phyloP scores from a whole-genome alignment of 2,113 vertebrate species.

The Neolamprologus longior region DNA sequence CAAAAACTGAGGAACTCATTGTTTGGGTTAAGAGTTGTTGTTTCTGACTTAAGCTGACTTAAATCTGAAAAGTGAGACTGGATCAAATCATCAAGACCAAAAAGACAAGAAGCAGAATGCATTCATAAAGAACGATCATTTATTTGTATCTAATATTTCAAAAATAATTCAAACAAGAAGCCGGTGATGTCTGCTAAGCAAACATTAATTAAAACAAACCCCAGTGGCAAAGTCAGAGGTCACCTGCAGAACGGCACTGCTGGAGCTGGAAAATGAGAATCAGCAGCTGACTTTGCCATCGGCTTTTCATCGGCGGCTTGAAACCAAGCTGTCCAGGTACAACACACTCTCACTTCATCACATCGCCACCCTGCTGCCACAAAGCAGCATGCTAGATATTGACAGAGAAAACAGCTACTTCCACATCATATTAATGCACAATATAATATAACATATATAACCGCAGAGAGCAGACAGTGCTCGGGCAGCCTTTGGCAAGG shows the following conservation, averaged over 20 bases:
- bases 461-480: not conserved
- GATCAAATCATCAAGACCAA: not conserved
- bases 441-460: not conserved
- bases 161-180: not conserved
- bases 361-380: not conserved
- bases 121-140: not conserved
- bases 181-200: not conserved
- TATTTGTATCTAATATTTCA: not conserved
- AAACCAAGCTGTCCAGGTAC: not conserved
- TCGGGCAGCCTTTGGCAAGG: not conserved
- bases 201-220: not conserved
- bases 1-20: not conserved
- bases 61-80: not conserved
- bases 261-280: not conserved
- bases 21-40: not conserved
- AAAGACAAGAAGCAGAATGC: not conserved
- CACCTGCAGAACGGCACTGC: not conserved
- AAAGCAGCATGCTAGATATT: not conserved
- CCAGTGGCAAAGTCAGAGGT: not conserved
- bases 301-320: not conserved
- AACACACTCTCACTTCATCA: not conserved
- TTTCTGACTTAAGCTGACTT: not conserved
- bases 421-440: not conserved
- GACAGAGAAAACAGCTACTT: not conserved
- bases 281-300: not conserved